These are phyloP conservation scores for Eueremaeus valkanovi DNA, from an alignment of 2,888 invertebrate genomes.

Conservation along the genomic window DNA sequence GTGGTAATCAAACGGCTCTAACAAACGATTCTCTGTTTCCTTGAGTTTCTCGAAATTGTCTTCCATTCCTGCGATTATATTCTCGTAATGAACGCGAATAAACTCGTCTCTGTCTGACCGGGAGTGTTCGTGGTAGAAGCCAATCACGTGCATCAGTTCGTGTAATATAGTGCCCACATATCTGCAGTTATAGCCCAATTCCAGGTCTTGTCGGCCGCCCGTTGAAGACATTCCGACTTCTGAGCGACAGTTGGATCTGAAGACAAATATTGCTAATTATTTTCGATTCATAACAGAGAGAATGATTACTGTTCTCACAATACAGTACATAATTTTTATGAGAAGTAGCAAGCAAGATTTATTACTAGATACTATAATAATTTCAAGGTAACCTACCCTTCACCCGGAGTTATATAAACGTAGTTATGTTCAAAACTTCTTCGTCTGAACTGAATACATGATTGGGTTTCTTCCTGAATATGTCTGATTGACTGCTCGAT, in stretches of 20 bases:
- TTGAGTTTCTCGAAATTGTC: neutral
- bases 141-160: constrained; percentile 37
- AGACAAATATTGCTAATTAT: neutral
- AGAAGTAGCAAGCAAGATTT: neutral
- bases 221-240: neutral
- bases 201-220: constrained; percentile 33
- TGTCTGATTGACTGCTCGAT: neutral
- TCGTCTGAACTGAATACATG: neutral
- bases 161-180: constrained; percentile 32
- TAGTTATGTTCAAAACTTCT: neutral
- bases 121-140: constrained; percentile 38
- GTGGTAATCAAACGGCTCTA: constrained; percentile 4
- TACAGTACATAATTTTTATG: too few relatives aligned
- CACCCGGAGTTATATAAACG: constrained; percentile 3
- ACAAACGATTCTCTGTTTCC: neutral
- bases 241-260: constrained; percentile 5
- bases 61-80: constrained; percentile 33
- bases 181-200: constrained; percentile 24
- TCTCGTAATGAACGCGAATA: constrained; percentile 33
- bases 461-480: neutral
- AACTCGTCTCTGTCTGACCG: constrained; percentile 36
- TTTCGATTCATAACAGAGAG: neutral
- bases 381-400: neutral
- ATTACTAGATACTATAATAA: neutral
- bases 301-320: too few relatives aligned